A percentile compares a stretch with the other conserved stretches of the same genome.
Evolutionary conservation across 2,113 vertebrate genomes (phyloP).

Genomic region (Thalassarche chlororhynchos): DNA sequence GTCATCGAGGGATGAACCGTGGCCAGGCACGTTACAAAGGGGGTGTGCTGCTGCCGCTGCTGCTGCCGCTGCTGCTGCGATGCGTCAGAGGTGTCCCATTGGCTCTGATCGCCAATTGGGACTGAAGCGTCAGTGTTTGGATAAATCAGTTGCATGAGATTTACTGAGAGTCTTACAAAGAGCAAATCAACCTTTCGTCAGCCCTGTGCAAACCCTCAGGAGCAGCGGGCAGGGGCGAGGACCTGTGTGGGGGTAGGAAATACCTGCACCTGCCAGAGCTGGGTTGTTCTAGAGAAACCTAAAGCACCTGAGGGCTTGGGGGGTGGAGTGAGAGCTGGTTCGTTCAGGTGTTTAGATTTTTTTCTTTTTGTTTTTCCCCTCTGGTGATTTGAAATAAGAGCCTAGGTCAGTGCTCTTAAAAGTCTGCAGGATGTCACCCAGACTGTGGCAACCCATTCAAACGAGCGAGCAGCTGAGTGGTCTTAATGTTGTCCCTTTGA

Average conservation of each 20-base stretch:
- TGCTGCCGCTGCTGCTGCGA: background rate
- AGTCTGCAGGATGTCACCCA: background rate
- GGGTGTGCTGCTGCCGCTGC: background rate
- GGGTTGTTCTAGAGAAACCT: accelerated
- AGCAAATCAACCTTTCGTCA: background rate
- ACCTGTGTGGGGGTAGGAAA: background rate
- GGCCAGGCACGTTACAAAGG: background rate
- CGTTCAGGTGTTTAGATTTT: background rate
- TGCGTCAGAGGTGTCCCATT: background rate
- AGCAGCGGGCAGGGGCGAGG: background rate
- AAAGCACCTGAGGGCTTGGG: background rate
- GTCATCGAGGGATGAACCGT: background rate
- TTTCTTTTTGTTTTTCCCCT: background rate
- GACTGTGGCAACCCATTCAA: too few relatives aligned
- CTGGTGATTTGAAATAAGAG: background rate
- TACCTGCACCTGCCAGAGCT: background rate
- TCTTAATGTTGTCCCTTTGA: background rate
- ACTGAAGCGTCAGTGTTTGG: too few relatives aligned
- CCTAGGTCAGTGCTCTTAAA: background rate
- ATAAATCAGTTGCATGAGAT: background rate
- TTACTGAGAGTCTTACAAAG: background rate
- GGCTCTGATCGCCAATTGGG: accelerated
- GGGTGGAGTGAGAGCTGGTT: background rate
- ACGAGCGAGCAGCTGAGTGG: background rate
- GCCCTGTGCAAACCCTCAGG: background rate